These are phyloP conservation scores for Rugalucina vietnamica DNA, from an alignment of 2,888 invertebrate species.

Conservation along the genomic window DNA sequence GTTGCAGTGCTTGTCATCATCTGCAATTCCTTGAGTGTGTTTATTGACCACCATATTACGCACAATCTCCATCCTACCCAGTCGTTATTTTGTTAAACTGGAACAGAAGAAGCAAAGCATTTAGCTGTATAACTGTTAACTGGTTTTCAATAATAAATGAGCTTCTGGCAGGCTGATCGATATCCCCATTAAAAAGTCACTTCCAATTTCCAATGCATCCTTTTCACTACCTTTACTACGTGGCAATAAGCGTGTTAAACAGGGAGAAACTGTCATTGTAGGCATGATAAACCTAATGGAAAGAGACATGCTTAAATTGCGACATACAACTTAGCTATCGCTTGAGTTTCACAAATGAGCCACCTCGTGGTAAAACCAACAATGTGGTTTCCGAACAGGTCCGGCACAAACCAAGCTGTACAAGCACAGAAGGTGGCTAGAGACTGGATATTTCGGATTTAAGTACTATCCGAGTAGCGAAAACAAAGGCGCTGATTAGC, in stretches of 20 bases:
- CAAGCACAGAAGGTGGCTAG: too few species aligned
- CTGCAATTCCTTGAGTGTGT: background rate
- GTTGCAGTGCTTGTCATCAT: background rate
- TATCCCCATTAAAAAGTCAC: background rate
- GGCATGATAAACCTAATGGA: background rate
- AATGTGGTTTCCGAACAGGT: too few species aligned
- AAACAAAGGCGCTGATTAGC: too few species aligned
- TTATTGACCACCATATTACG: background rate
- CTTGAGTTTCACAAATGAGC: too few species aligned
- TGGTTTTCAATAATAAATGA: background rate
- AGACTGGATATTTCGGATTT: too few species aligned
- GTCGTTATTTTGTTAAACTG: background rate
- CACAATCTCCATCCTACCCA: background rate
- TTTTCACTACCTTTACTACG: background rate
- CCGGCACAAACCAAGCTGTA: too few species aligned
- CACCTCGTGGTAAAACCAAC: too few species aligned
- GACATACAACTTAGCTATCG: background rate
- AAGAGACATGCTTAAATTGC: background rate
- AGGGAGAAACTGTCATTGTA: background rate
- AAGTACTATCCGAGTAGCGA: too few species aligned
- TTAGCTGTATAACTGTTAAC: background rate
- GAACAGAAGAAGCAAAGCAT: background rate
- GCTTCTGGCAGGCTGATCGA: background rate
- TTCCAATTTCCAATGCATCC: background rate
- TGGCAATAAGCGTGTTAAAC: constrained; percentile 2